Evolutionary conservation across 2,888 invertebrate genomes (phyloP).

Genomic region (Scaeva pyrastri): DNA sequence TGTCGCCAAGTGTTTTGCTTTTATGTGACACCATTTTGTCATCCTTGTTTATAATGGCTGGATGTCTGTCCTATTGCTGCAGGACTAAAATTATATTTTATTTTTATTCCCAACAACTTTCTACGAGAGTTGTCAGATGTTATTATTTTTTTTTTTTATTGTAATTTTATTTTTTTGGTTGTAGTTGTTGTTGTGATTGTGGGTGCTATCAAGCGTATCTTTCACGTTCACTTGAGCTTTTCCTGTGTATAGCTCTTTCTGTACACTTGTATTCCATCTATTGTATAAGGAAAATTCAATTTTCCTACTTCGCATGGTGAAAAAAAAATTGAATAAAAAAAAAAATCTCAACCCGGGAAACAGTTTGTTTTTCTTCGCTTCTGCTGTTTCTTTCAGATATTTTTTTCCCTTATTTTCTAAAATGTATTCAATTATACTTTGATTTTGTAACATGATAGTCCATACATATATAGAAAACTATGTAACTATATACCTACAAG

Average conservation of each 20-base stretch:
- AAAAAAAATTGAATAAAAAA: neutral
- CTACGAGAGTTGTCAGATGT: constrained; percentile 11
- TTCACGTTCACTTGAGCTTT: constrained; percentile 44
- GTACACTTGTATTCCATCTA: constrained; percentile 38
- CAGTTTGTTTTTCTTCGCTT: constrained; percentile 12
- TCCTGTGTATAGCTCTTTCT: constrained; percentile 34
- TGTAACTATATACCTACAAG: neutral
- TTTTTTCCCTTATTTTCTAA: constrained; percentile 7
- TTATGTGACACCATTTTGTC: constrained; percentile 71
- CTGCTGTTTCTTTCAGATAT: constrained; percentile 39
- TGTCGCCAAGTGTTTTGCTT: constrained; percentile 58
- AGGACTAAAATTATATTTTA: constrained; percentile 48
- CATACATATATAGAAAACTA: neutral
- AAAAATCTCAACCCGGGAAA: constrained; percentile 16
- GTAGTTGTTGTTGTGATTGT: constrained; percentile 17
- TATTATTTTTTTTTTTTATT: neutral
- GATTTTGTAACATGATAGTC: constrained; percentile 11
- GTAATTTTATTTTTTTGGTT: neutral
- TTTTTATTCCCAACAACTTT: neutral
- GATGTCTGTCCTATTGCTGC: constrained; percentile 64
- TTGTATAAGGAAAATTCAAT: constrained; percentile 51
- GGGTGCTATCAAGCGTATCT: constrained; percentile 26
- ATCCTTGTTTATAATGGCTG: constrained; percentile 57
- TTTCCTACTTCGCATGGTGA: constrained; percentile 18
- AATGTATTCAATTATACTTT: constrained; percentile 18